Percentiles rank a stretch among this genome's conserved stretches.
These are phyloP conservation scores for Probaryconus sp. DNA, from an alignment of 1,140 invertebrate species.

Conservation along the genomic window DNA sequence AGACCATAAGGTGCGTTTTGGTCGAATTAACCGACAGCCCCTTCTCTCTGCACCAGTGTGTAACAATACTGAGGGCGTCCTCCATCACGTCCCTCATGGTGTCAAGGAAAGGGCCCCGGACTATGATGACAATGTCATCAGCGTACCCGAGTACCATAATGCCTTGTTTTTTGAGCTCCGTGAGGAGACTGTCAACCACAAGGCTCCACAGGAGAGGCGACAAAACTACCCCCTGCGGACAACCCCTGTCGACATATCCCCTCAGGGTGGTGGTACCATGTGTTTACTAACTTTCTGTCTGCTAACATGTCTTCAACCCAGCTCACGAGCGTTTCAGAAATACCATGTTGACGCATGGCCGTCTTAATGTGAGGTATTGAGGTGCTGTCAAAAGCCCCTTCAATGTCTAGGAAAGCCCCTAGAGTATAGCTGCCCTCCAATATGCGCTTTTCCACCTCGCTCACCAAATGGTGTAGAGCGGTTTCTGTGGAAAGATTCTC, in stretches of 20 bases:
- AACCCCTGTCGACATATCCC: neutral
- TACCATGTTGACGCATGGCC: neutral
- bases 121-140: slow-evolving; percentile 2
- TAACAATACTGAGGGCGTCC: neutral
- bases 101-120: neutral
- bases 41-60: neutral
- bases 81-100: neutral
- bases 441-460: neutral
- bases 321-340: neutral
- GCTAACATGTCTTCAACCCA: neutral
- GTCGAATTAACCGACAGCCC: neutral
- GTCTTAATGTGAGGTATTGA: neutral
- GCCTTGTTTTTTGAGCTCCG: neutral
- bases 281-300: neutral
- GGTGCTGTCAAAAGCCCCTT: slow-evolving; percentile 7
- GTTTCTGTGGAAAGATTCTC: slow-evolving; percentile 8
- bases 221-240: too few relatives aligned
- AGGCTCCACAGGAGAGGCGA: neutral
- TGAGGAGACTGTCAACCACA: neutral
- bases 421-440: neutral
- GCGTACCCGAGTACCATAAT: neutral
- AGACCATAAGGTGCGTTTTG: neutral
- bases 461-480: neutral
- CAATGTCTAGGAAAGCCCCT: slow-evolving; percentile 9
- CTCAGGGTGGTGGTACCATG: neutral